phyloP scores from a whole-genome alignment of 1,140 invertebrate species.

The Orussus abietinus region DNA sequence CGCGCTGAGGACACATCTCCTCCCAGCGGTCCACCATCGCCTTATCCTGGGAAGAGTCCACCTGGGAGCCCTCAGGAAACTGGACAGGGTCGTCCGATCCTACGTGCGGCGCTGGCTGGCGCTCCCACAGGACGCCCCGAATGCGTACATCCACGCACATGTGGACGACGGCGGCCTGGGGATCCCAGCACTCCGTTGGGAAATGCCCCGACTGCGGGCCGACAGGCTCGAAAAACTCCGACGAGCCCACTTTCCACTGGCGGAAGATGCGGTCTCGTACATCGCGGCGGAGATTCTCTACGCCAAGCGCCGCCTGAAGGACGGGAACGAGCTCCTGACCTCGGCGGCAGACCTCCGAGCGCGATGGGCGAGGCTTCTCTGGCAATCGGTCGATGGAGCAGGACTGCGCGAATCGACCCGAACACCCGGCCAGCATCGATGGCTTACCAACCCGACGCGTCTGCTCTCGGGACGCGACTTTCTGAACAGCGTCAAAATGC shows the following conservation, averaged over 20 bases:
- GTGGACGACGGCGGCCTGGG: constrained; percentile 27
- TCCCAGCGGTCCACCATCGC: constrained; percentile 27
- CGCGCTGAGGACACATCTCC: constrained; percentile 21
- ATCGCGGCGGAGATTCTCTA: too few species aligned
- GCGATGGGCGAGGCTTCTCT: constrained; percentile 19
- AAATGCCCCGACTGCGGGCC: too few species aligned
- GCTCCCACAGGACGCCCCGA: constrained; percentile 29
- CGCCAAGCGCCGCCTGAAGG: too few species aligned
- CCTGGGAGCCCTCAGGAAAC: constrained; percentile 14
- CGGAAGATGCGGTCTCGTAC: too few species aligned
- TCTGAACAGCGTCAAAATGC: constrained; percentile 24
- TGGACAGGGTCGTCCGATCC: constrained; percentile 10
- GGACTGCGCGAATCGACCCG: constrained; percentile 18
- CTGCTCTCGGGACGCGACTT: constrained; percentile 26
- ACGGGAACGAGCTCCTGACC: too few species aligned
- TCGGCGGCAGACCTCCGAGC: too few species aligned
- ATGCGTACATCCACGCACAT: constrained; percentile 29
- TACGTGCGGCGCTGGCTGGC: constrained; percentile 27
- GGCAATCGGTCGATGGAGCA: constrained; percentile 21
- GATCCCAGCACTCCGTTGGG: constrained; percentile 14
- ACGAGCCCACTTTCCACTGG: too few species aligned
- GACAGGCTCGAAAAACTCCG: too few species aligned
- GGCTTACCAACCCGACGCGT: constrained; percentile 11
- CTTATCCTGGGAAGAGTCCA: constrained; percentile 22
- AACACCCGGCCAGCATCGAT: not conserved